phyloP scores from a whole-genome alignment of 2,888 invertebrate species.

The Drosophila kanekoi region DNA sequence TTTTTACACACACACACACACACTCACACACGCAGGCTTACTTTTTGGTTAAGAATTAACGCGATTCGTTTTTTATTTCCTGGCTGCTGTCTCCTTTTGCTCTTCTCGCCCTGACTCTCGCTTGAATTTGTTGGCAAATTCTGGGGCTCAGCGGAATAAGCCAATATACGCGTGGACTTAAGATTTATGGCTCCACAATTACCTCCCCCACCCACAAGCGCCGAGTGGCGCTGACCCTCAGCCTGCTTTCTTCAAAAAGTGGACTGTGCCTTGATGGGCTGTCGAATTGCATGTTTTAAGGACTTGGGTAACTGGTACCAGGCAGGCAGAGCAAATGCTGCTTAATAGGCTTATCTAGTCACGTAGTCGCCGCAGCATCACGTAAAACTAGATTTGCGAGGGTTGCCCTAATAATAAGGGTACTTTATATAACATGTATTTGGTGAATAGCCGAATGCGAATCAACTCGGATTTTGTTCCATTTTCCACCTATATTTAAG shows the following conservation, averaged over 20 bases:
- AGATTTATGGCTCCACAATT: constrained; percentile 74
- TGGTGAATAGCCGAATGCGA: too few species aligned
- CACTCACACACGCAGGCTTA: constrained; percentile 3
- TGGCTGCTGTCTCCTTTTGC: constrained; percentile 32
- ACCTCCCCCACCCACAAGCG: constrained; percentile 30
- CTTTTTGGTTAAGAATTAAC: constrained; percentile 27
- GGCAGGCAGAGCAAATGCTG: constrained; percentile 6
- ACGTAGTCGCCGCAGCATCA: constrained; percentile 54
- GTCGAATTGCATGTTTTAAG: constrained; percentile 34
- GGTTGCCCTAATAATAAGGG: constrained; percentile 1
- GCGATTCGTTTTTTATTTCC: constrained; percentile 8
- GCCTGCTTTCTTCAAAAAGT: background rate
- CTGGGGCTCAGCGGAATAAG: constrained; percentile 33
- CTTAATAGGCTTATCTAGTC: constrained; percentile 67
- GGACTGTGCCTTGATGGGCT: constrained; percentile 8
- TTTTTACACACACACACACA: constrained; percentile 45
- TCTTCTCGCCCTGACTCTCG: constrained; percentile 8
- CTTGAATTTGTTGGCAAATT: constrained; percentile 43
- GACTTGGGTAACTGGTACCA: constrained; percentile 34
- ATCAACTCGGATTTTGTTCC: too few species aligned
- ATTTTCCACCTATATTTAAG: too few species aligned
- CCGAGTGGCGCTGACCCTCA: constrained; percentile 10
- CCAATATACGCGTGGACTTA: constrained; percentile 45
- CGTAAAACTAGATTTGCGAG: constrained; percentile 31
- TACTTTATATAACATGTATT: too few species aligned